Evolutionary conservation across 2,797 vertebrate species (phyloP), one percentile per base, ranked within the genome.

Genomic region (Neoniphon sammara): DNA sequence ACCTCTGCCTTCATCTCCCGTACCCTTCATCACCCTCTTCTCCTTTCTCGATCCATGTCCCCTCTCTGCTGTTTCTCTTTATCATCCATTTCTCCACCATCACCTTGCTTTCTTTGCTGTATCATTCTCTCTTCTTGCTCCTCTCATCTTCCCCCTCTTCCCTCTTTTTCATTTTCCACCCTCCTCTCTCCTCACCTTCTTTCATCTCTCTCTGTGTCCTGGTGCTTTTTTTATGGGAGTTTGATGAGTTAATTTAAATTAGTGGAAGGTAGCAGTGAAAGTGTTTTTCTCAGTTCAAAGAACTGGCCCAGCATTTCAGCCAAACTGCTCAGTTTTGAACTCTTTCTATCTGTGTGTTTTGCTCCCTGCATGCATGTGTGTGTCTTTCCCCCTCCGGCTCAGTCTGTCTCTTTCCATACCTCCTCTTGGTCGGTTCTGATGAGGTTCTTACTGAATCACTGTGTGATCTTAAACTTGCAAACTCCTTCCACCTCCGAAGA

Each of bases 1-100:
- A 34, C 73, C 74, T 70, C 44, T 58, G 31, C 57, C 81, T 69
- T 73, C 64, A 72, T 52, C 67, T 73, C 53, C 72, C 36, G 11
- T 46, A 57, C n/a, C 53, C 55, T n/a, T 66, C 18, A 4, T 72
- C 18, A 15, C 71, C 59, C 63, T 82, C 65, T 20, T 44, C 61
- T 81, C 3, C 46, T 49, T 66, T n/a, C 56, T n/a, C n/a, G n/a
- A n/a, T 68, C 25, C 14, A 11, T 27, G 12, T 25, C 23, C 30
- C 30, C 3, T 31, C 30, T 31, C 6, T n/a, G n/a, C n/a, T n/a
- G n/a, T 31, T 31, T 31, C 30, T 31, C 30, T 31, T 31, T 31
- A 31, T 31, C 30, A 31, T 31, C 30, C 3, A 6, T 31, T 31
- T 7, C 18, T 49, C 23, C 62, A 1, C 15, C 15, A 15, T 47